Conservation (phyloP, 2,113 vertebrate species). For the Anolis sagrei region DNA sequence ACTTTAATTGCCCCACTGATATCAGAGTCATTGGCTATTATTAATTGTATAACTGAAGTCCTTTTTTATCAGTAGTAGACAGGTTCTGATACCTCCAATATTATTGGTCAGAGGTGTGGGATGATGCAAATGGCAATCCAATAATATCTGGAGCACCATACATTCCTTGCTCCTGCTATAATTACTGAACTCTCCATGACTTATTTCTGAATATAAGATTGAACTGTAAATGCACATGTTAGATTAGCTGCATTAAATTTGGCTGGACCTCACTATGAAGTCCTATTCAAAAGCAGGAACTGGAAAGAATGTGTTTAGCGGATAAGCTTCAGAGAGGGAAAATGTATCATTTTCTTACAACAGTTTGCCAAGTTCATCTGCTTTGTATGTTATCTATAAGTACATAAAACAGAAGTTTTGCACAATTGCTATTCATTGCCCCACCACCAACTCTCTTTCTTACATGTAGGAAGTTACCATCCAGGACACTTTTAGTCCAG, state of each 20-base stretch:
- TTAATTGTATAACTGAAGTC: no score
- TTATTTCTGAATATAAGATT: background rate
- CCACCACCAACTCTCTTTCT: background rate
- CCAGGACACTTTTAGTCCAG: conserved; percentile 15
- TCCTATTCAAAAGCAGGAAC: background rate
- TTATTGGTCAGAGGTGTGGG: no score
- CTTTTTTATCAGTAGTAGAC: no score
- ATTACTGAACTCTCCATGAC: no score
- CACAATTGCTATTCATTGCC: background rate
- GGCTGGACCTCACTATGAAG: background rate
- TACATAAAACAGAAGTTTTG: background rate
- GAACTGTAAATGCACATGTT: background rate
- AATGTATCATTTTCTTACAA: background rate
- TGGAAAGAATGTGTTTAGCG: background rate
- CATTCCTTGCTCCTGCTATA: no score
- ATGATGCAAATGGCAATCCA: no score
- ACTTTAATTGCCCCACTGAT: no score
- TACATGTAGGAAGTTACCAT: background rate
- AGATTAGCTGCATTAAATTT: background rate
- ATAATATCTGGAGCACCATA: no score
- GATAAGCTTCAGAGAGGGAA: background rate
- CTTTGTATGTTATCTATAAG: background rate
- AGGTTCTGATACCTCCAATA: no score
- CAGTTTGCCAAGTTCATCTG: background rate
- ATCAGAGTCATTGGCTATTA: no score